Percentiles rank a stretch among this genome's conserved stretches.
Conservation (phyloP, 2,797 vertebrate genomes). For the Microhierax caerulescens region DNA sequence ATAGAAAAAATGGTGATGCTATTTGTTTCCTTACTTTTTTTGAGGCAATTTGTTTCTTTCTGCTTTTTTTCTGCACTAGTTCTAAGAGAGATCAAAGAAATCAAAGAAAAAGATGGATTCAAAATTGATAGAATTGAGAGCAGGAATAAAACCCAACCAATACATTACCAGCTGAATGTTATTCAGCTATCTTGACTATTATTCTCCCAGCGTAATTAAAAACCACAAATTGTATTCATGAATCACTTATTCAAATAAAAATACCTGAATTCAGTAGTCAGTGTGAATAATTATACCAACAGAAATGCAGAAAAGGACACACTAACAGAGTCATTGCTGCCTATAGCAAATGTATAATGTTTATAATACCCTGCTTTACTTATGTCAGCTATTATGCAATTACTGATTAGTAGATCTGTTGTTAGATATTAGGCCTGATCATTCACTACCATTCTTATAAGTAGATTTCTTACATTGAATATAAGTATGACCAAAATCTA, state of each 20-base stretch:
- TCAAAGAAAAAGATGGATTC: neutral
- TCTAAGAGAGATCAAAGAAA: neutral
- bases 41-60: neutral
- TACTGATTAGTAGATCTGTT: neutral
- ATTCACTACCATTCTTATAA: neutral
- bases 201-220: neutral
- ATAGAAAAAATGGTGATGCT: neutral
- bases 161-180: neutral
- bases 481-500: neutral
- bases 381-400: neutral
- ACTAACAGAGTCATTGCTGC: neutral
- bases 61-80: neutral
- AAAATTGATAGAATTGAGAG: neutral
- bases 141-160: neutral
- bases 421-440: neutral
- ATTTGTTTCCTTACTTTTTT: neutral
- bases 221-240: neutral
- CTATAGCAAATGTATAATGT: neutral
- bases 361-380: neutral
- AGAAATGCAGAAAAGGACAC: neutral
- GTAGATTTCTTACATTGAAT: neutral
- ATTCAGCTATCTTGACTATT: neutral
- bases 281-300: neutral
- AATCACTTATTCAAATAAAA: slow-evolving; percentile 4
- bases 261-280: neutral